Base-by-base conservation (phyloP, 1,140 invertebrate species). In the Cecropterus lyciades region DNA sequence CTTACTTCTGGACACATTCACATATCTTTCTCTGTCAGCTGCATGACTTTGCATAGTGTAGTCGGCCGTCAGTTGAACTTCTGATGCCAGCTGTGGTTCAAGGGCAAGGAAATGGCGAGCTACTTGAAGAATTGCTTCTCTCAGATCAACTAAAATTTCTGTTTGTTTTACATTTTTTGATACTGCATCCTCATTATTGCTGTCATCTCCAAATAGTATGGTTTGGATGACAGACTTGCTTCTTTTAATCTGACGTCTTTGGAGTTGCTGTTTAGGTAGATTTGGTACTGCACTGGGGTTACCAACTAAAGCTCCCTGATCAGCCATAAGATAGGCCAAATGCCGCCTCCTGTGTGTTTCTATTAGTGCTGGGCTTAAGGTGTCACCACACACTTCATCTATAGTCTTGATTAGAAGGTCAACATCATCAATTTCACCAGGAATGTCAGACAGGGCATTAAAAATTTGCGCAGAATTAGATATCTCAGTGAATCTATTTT, bases 401-500 rank as follows among this genome's bases (percentile, higher is more conserved):
- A 93, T 91, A 14, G 88, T 92, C 69, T 91, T 89, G 30, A 94
- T 93, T 1, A 94, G 74, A n/a, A 93, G 79, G 53, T 98, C 97
- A 48, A 98, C 96, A 93, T 98, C 97, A 84, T 98, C 96, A 52
- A 99, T 95, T 88, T 98, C 96, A 14, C 97, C 97, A 65, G 98
- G 98, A 80, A 99, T 97, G 84, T 99, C 97, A 7, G 98, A 99
- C 1, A 99, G 92, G 10, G 97, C 97, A 92, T 99, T 99, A 86
- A 99, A 99, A 81, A 99, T 99, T 93, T 99, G 97, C 15, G 98
- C 98, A 3, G 98, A 99, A 92, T 98, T 98, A 82, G 98, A 97
- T 71, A 98, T 92, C 70, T 95, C 93, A 69, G 95, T 95, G 13
- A 98, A 93, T 79, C 97, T 95, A 48, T 95, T 93, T 91, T 98